Base-by-base conservation (phyloP, 2,113 vertebrate genomes). In the Hippocampus zosterae region DNA sequence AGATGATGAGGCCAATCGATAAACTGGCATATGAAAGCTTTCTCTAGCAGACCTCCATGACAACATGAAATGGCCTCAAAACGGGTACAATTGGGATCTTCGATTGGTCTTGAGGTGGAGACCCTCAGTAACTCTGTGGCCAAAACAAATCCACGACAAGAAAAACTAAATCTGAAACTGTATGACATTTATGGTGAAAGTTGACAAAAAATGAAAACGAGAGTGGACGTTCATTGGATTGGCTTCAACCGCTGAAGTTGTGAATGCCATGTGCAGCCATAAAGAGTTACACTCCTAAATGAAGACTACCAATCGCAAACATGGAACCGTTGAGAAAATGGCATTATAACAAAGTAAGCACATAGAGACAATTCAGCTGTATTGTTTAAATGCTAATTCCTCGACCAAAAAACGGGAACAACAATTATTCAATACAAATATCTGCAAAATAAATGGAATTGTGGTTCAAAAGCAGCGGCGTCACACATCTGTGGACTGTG, bases 161-260 rank as follows among this genome's bases (percentile, higher is more conserved):
- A 27, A 19, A 72, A 76, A 73, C 56, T 25, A 48, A 55, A 23
- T 21, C 72, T 65, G 33, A 70, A 80, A 75, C 69, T n/a, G 21
- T 40, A 68, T 50, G 12, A 66, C 23, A 65, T 37, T 25, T 66
- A 15, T 33, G 18, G 48, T 65, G 71, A 50, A 71, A 76, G 74
- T 73, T 23, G 33, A 70, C 23, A 56, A 11, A 11, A 6, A 60
- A 33, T 33, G 61, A 69, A 80, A 76, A 74, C 61, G 62, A 63
- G 40, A 15, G 9, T 71, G 46, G 23, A 37, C 23, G 63, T 73
- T 44, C 27, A 46, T 68, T 42, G 33, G 41, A 48, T 41, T 69
- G 67, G 56, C 57, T 70, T 46, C 18, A 52, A 29, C 21, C 7
- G 10, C 10, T 48, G 18, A 15, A 65, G 59, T 46, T 27, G 21